Evolutionary conservation across 2,888 invertebrate genomes (phyloP).

Genomic region (Notodonta ziczac): DNA sequence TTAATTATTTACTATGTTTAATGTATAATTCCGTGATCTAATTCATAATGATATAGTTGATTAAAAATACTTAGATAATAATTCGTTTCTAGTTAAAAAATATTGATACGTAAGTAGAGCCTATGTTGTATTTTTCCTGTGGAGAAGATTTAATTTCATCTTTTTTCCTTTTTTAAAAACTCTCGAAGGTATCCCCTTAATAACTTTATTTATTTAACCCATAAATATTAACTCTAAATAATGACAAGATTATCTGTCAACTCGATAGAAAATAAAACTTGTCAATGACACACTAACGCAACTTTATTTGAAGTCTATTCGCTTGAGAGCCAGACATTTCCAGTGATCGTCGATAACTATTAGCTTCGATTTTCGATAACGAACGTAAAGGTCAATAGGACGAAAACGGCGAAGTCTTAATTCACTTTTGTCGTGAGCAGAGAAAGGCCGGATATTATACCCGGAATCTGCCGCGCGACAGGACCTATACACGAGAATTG

Average conservation of each 20-base stretch:
- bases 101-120: too few species aligned
- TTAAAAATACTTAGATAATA: too few species aligned
- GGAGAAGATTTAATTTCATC: too few species aligned
- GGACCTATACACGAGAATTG: slow-evolving; percentile 66
- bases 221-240: too few species aligned
- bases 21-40: too few species aligned
- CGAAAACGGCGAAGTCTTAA: slow-evolving; percentile 60
- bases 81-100: too few species aligned
- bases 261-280: background rate
- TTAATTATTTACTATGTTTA: too few species aligned
- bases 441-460: slow-evolving; percentile 62
- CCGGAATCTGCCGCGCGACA: slow-evolving; percentile 63
- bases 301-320: background rate
- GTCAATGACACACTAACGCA: background rate
- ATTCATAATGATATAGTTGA: too few species aligned
- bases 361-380: slow-evolving; percentile 58
- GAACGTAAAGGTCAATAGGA: slow-evolving; percentile 61
- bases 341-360: slow-evolving; percentile 46
- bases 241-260: background rate
- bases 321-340: slow-evolving; percentile 4
- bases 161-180: too few species aligned
- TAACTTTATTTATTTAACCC: too few species aligned
- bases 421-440: slow-evolving; percentile 64
- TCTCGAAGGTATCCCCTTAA: too few species aligned
- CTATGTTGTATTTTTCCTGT: too few species aligned